A percentile compares a stretch with the other conserved stretches of the same genome.
Conservation (phyloP, 2,797 vertebrate species). For the Mormyrops boulengeri region DNA sequence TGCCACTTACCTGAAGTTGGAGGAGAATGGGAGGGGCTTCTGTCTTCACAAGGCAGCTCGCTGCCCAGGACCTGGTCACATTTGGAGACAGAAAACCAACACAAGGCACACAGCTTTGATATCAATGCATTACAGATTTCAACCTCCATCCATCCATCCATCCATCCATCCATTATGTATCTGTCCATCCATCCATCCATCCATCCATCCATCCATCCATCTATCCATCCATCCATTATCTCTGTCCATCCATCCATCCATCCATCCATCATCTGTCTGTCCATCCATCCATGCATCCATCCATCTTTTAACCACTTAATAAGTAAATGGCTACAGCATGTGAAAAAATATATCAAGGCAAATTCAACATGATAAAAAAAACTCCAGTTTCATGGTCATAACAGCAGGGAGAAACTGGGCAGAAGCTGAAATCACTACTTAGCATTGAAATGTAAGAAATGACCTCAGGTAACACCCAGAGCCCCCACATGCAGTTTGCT, state of each 20-base stretch:
- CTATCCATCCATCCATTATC: neutral
- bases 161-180: neutral
- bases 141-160: neutral
- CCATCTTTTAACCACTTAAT: neutral
- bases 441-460: neutral
- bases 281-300: neutral
- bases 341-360: neutral
- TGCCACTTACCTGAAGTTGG: slow-evolving; percentile 51
- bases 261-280: too few species aligned
- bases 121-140: neutral
- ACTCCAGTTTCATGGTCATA: neutral
- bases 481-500: neutral
- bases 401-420: neutral
- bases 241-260: neutral
- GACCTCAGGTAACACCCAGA: neutral
- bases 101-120: neutral
- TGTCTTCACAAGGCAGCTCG: slow-evolving; percentile 47
- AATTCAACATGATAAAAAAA: neutral
- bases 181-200: too few species aligned
- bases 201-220: too few species aligned
- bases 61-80: slow-evolving; percentile 48
- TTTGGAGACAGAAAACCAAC: slow-evolving; percentile 1
- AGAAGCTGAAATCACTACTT: neutral
- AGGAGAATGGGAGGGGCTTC: slow-evolving; percentile 41
- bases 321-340: neutral